Conservation (phyloP, 2,797 vertebrate genomes). For the Coreius guichenoti region DNA sequence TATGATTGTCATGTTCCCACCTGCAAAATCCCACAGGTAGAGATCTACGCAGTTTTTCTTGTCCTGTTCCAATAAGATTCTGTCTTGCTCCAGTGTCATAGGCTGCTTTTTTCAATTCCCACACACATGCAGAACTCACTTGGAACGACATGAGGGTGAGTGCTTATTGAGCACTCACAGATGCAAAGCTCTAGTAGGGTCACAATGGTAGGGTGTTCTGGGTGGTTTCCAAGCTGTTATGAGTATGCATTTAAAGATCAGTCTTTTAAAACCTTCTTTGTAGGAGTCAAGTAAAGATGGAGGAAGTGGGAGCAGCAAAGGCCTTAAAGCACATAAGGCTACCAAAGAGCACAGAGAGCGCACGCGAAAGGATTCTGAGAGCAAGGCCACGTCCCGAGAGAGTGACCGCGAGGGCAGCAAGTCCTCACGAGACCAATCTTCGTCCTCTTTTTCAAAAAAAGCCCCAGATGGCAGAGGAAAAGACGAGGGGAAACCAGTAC, state of each 20-base stretch:
- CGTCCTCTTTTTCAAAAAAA: constrained; percentile 82
- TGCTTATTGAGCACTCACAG: not conserved
- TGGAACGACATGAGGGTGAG: not conserved
- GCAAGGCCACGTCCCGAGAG: constrained; percentile 86
- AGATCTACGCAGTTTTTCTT: not conserved
- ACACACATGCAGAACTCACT: not conserved
- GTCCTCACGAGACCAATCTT: constrained; percentile 74
- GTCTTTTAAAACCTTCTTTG: constrained; percentile 2
- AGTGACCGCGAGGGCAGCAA: constrained; percentile 87
- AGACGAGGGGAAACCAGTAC: constrained; percentile 87
- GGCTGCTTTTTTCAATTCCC: not conserved
- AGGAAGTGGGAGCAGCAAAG: constrained; percentile 81
- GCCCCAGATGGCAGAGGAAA: constrained; percentile 88
- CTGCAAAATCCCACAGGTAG: not conserved
- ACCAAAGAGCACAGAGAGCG: constrained; percentile 94
- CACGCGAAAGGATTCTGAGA: constrained; percentile 93
- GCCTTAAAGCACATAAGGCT: constrained; percentile 89
- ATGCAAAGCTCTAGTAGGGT: no score
- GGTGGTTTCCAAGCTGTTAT: not conserved
- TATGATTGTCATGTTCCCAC: not conserved
- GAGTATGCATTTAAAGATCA: not conserved
- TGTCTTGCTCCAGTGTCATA: not conserved
- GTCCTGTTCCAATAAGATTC: not conserved
- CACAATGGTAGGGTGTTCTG: no score
- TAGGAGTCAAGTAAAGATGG: constrained; percentile 85